A percentile compares a stretch with the other conserved stretches of the same genome.
phyloP scores from a whole-genome alignment of 1,140 invertebrate genomes.

The Cardiocondyla obscurior region DNA sequence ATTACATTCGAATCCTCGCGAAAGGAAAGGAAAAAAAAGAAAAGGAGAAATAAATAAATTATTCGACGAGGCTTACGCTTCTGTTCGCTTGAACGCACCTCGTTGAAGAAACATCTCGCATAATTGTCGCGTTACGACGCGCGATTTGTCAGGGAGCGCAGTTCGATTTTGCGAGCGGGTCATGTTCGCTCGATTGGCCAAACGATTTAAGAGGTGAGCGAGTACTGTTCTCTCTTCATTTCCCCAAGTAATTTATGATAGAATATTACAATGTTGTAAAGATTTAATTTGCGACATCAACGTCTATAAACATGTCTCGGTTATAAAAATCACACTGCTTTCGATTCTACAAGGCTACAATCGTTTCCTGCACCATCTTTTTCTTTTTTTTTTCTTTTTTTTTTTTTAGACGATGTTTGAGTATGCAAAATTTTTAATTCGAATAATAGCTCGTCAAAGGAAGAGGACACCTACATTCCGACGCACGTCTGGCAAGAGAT shows the following conservation, averaged over 20 bases:
- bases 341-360: neutral
- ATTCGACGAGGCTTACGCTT: neutral
- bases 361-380: too few relatives aligned
- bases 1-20: conserved; percentile 6
- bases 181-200: conserved; percentile 46
- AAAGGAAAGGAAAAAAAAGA: neutral
- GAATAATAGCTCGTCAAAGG: neutral
- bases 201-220: conserved; percentile 52
- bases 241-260: conserved; percentile 60
- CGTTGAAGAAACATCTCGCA: conserved; percentile 14
- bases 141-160: conserved; percentile 14
- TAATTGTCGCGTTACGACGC: neutral
- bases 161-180: neutral
- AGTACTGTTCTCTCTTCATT: conserved; percentile 48
- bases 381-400: too few relatives aligned
- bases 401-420: neutral
- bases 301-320: conserved; percentile 15
- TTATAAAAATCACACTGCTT: conserved; percentile 38
- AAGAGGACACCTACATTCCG: neutral
- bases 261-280: conserved; percentile 52
- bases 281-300: conserved; percentile 29
- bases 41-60: too few relatives aligned
- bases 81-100: neutral
- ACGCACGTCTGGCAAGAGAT: neutral
- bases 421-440: neutral